phyloP scores from a whole-genome alignment of 2,797 vertebrate genomes.

The Cetoscarus ocellatus region DNA sequence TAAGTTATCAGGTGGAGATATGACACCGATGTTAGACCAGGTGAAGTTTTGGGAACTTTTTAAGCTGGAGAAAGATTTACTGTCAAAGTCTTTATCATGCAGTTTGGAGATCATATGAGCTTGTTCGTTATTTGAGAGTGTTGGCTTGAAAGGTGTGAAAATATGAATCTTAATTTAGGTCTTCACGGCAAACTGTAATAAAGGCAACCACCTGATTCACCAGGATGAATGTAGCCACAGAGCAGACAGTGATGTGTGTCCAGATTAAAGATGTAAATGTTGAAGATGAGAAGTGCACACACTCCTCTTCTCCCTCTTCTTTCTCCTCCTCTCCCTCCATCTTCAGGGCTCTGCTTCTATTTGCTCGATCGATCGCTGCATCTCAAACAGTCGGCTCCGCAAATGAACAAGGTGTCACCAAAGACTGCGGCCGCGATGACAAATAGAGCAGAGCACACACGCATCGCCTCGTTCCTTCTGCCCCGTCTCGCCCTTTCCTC shows the following conservation, averaged over 20 bases:
- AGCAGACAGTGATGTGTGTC: background rate
- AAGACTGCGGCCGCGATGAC: conserved; percentile 67
- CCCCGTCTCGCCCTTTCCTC: conserved; percentile 1
- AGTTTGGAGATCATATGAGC: background rate
- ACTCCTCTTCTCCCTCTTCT: background rate
- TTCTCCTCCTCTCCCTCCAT: conserved; percentile 9
- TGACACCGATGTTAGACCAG: conserved; percentile 28
- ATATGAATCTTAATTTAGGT: no score
- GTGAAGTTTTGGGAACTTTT: conserved; percentile 1
- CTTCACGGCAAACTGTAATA: no score
- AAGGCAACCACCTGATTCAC: no score
- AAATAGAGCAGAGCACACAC: conserved; percentile 60
- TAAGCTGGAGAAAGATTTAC: background rate
- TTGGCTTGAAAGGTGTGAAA: rapidly evolving
- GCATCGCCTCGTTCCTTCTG: conserved; percentile 8
- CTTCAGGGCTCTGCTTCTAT: conserved; percentile 58
- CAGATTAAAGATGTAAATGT: conserved; percentile 7
- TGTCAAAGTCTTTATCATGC: background rate
- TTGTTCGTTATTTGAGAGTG: background rate
- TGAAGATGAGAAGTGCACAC: conserved; percentile 17
- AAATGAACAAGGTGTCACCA: conserved; percentile 81
- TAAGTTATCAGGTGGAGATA: conserved; percentile 38
- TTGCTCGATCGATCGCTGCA: conserved; percentile 78
- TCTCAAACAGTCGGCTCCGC: conserved; percentile 74
- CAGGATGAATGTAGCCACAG: background rate